Evolutionary conservation across 2,797 vertebrate genomes (phyloP).

Genomic region (Pangasius krempfi): DNA sequence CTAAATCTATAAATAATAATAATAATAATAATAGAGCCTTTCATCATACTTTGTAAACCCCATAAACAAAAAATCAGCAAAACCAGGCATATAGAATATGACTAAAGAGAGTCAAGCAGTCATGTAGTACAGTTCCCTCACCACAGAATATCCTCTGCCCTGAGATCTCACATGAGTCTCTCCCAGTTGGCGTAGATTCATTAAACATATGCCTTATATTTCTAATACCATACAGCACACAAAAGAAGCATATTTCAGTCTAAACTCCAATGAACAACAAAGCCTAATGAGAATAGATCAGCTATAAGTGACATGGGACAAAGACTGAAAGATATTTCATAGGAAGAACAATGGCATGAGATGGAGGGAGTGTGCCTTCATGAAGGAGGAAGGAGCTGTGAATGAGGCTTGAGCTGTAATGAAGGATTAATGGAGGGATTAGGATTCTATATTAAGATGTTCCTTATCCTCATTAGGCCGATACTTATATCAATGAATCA

Average conservation of each 20-base stretch:
- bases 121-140: background rate
- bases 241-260: conserved; percentile 75
- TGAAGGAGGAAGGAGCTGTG: conserved; percentile 64
- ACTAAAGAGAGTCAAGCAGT: background rate
- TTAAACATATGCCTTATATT: conserved; percentile 82
- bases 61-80: background rate
- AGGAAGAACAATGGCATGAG: conserved; percentile 69
- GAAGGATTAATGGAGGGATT: conserved; percentile 81
- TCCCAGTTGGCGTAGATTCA: conserved; percentile 62
- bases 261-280: conserved; percentile 69
- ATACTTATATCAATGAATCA: conserved; percentile 74
- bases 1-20: background rate
- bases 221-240: conserved; percentile 73
- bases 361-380: conserved; percentile 62
- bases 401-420: conserved; percentile 79
- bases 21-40: background rate
- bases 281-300: conserved; percentile 78
- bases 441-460: conserved; percentile 82
- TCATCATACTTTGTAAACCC: background rate
- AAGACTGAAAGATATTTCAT: conserved; percentile 68
- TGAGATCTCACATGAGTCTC: conserved; percentile 11
- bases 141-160: background rate
- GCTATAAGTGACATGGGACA: conserved; percentile 68
- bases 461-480: conserved; percentile 81
- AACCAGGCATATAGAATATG: background rate